Conservation (phyloP, 2,797 vertebrate genomes). For the Danio aesculapii region DNA sequence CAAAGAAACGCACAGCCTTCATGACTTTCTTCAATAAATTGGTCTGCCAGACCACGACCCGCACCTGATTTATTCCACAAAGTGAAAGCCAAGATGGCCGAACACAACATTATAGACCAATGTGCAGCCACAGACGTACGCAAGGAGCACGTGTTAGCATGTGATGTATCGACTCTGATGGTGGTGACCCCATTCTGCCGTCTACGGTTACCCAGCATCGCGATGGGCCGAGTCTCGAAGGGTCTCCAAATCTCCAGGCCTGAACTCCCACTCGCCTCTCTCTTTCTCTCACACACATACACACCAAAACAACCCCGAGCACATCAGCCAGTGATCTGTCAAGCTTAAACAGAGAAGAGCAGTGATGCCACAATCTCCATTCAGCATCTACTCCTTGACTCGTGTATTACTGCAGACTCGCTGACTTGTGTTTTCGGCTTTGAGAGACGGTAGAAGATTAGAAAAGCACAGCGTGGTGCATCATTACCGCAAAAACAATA, state of each 20-base stretch:
- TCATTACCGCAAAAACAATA: constrained; percentile 37
- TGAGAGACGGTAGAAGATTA: constrained; percentile 29
- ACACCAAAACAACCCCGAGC: constrained; percentile 24
- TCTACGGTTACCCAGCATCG: constrained; percentile 74
- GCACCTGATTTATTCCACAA: constrained; percentile 12
- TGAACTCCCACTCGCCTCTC: constrained; percentile 66
- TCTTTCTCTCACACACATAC: constrained; percentile 45
- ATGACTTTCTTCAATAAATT: neutral
- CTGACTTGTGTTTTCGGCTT: constrained; percentile 17
- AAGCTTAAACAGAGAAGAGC: constrained; percentile 6
- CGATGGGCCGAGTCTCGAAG: constrained; percentile 70
- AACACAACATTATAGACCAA: constrained; percentile 12
- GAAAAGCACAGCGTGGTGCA: neutral
- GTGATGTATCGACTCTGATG: constrained; percentile 78
- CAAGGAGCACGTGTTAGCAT: constrained; percentile 28
- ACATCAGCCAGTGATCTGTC: constrained; percentile 34
- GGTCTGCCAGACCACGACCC: neutral
- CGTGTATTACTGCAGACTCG: neutral
- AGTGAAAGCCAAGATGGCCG: neutral
- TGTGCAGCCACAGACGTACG: neutral
- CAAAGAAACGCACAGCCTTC: neutral
- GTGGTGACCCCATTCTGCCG: constrained; percentile 81
- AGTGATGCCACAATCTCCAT: constrained; percentile 23
- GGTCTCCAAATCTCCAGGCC: constrained; percentile 74
- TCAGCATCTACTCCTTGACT: constrained; percentile 18